Percentiles rank a stretch among this genome's conserved stretches.
These are phyloP conservation scores for Medauroidea extradentata DNA, from an alignment of 1,140 invertebrate species.

Conservation along the genomic window DNA sequence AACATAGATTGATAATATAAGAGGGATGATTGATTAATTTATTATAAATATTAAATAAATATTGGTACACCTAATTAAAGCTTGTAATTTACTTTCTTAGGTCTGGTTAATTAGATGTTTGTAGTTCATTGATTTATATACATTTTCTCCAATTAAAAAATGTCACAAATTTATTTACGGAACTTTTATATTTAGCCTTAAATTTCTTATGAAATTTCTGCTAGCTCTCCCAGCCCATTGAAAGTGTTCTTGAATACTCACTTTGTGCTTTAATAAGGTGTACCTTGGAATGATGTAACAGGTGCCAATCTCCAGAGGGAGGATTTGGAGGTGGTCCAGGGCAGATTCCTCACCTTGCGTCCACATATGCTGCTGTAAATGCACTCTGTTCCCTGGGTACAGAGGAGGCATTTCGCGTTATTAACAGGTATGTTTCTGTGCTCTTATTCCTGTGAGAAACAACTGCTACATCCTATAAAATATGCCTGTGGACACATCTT, in stretches of 20 bases:
- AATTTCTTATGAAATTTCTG: background rate
- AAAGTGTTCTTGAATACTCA: background rate
- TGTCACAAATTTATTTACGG: too few species aligned
- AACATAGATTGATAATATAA: too few species aligned
- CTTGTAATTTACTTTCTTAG: too few species aligned
- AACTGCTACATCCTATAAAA: too few species aligned
- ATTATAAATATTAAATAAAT: too few species aligned
- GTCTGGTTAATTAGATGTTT: too few species aligned
- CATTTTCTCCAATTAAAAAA: too few species aligned
- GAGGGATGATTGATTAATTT: too few species aligned
- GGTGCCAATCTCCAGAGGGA: conserved; percentile 75
- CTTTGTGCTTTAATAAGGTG: background rate
- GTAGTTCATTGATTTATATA: background rate
- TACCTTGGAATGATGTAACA: conserved; percentile 39
- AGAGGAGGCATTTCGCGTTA: conserved; percentile 76
- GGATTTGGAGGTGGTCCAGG: conserved; percentile 93
- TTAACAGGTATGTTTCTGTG: conserved; percentile 77
- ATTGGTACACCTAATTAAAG: too few species aligned
- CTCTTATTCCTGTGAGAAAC: too few species aligned
- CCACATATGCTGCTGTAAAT: conserved; percentile 96
- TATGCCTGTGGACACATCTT: too few species aligned
- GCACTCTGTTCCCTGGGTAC: conserved; percentile 85
- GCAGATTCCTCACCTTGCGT: conserved; percentile 88
- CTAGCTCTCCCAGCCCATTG: background rate
- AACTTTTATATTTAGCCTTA: background rate